These are phyloP conservation scores for Tapirus indicus DNA, from an alignment of 2,797 vertebrate species.

Conservation along the genomic window DNA sequence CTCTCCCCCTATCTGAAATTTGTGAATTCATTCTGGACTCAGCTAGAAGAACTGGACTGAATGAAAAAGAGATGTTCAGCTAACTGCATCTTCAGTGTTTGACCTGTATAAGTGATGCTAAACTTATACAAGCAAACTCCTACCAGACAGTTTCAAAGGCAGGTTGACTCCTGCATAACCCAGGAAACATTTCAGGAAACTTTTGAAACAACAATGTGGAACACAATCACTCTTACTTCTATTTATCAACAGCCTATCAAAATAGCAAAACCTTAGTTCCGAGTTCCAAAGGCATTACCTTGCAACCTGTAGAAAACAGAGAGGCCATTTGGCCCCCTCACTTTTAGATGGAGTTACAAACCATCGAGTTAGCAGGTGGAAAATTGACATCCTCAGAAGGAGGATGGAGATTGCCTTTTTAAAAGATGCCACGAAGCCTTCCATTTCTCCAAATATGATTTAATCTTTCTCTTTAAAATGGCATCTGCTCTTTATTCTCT, in stretches of 20 bases:
- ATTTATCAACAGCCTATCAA: conserved; percentile 49
- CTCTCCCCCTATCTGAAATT: background rate
- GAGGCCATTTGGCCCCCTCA: background rate
- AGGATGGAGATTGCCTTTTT: background rate
- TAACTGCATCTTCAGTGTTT: conserved; percentile 19
- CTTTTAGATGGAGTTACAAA: conserved; percentile 15
- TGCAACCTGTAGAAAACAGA: background rate
- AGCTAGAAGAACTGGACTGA: background rate
- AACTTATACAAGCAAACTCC: conserved; percentile 25
- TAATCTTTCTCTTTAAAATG: background rate
- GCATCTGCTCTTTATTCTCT: conserved; percentile 3
- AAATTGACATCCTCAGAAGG: background rate
- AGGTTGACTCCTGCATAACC: background rate
- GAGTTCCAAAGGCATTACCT: background rate
- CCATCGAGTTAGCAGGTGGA: background rate
- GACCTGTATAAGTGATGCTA: background rate
- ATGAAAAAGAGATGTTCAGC: conserved; percentile 27
- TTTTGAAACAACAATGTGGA: conserved; percentile 16
- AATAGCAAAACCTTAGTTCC: conserved; percentile 25
- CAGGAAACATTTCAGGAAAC: conserved; percentile 48
- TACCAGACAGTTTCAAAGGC: conserved; percentile 53
- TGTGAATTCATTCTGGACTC: conserved; percentile 48
- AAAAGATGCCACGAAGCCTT: background rate
- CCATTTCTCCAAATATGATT: background rate
- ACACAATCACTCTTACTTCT: background rate